Base-by-base conservation (phyloP, 2,797 vertebrate genomes). In the Pachyuromys duprasi region DNA sequence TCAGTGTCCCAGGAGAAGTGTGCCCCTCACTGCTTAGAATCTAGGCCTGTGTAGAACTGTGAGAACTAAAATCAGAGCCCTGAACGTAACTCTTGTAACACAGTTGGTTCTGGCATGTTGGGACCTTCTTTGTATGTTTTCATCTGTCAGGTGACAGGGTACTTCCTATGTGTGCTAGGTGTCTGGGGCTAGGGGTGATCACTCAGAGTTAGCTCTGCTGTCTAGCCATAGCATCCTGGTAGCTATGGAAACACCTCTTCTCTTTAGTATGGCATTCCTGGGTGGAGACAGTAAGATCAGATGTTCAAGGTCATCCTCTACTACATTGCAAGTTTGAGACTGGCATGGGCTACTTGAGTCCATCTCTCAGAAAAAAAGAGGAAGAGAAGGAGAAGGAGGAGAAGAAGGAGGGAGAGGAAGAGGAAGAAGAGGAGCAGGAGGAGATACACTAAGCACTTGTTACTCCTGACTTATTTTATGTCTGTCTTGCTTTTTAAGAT, bases 11-110 rank as follows among this genome's bases (percentile, higher is more conserved):
- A 0, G 11, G 1, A 9, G 31, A 11, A 1, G 17, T 8, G 31
- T 20, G 2, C 70, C 2, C 4, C 3, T 24, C 33, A 0, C 24
- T 3, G 20, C 55, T 49, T 5, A 4, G 57, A 31, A 53, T 4
- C 2, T 17, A 20, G 0, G 18, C 42, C 6, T n/a, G 1, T 12
- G 63, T 7, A 4, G 55, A 53, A 13, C 3, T 3, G 0, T 0
- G 0, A 8, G 22, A 18, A 53, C 63, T 49, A 3, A 3, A 13
- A 14, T 65, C 3, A 55, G n/a, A 86, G 80, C 11, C 33, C 65
- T 5, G 15, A 0, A 28, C 26, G 13, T 9, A 24, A n/a, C 49
- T 15, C 69, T 3, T 12, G 42, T 6, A 28, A 33, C 1, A 14
- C 24, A 0, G 70, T 36, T 0, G 2, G 11, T 9, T 49, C 36